Evolutionary conservation across 2,888 invertebrate species (phyloP).

Genomic region (Amphipyra berbera): DNA sequence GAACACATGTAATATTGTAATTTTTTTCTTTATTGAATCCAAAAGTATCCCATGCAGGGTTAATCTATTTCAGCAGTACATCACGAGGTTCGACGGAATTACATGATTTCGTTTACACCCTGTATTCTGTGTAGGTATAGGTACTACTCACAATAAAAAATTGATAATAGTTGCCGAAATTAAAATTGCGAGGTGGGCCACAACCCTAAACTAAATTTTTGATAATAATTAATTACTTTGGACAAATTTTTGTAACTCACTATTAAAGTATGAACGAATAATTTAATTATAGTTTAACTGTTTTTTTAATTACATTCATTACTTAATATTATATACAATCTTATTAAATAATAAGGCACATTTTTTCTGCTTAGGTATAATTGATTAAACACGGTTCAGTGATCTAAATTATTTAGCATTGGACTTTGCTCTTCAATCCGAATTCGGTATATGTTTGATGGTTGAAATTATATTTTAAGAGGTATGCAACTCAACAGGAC

Average conservation of each 20-base stretch:
- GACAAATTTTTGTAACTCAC: constrained; percentile 41
- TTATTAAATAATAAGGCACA: constrained; percentile 80
- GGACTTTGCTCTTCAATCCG: constrained; percentile 22
- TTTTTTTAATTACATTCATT: constrained; percentile 48
- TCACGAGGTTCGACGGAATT: too few relatives aligned
- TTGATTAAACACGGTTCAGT: constrained; percentile 63
- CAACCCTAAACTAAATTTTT: constrained; percentile 23
- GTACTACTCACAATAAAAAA: neutral
- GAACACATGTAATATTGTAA: too few relatives aligned
- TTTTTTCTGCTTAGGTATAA: constrained; percentile 69
- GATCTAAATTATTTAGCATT: constrained; percentile 47
- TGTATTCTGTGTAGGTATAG: too few relatives aligned
- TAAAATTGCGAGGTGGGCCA: constrained; percentile 9
- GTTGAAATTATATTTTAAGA: constrained; percentile 1
- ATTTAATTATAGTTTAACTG: constrained; percentile 36
- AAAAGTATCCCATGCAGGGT: too few relatives aligned
- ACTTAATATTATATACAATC: constrained; percentile 63
- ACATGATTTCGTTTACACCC: too few relatives aligned
- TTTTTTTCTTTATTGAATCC: too few relatives aligned
- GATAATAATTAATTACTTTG: constrained; percentile 47
- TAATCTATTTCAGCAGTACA: too few relatives aligned
- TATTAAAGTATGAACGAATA: constrained; percentile 47
- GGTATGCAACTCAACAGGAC: neutral
- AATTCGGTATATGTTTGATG: constrained; percentile 14
- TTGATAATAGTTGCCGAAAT: neutral